A percentile compares a stretch with the other conserved stretches of the same genome.
Conservation (phyloP, 1,140 invertebrate genomes). For the Cotesia glomerata region DNA sequence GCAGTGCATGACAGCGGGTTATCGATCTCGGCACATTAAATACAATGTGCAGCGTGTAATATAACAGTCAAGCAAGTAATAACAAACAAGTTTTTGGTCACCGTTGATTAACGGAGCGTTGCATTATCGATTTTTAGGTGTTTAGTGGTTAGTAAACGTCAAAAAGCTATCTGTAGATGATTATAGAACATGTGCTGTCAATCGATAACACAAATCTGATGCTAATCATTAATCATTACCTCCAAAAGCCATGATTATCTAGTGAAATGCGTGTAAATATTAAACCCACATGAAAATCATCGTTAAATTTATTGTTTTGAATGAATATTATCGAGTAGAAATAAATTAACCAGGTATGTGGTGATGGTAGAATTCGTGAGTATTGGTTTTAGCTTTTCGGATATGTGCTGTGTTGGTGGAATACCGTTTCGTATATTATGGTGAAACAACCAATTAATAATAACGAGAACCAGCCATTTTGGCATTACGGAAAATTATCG, state of each 20-base stretch:
- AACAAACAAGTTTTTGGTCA: conserved; percentile 25
- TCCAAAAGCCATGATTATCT: too few species aligned
- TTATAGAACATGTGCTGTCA: conserved; percentile 6
- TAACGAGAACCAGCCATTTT: conserved; percentile 46
- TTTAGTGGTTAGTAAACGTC: conserved; percentile 18
- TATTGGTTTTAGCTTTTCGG: background rate
- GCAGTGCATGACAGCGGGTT: conserved; percentile 10
- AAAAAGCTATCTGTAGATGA: conserved; percentile 7
- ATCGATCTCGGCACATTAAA: conserved; percentile 22
- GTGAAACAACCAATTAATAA: conserved; percentile 49
- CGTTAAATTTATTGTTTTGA: background rate
- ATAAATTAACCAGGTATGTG: background rate
- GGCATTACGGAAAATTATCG: conserved; percentile 52
- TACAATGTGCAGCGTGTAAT: conserved; percentile 3
- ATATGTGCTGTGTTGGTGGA: too few species aligned
- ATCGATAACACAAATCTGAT: background rate
- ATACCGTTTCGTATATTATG: background rate
- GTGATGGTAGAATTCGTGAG: background rate
- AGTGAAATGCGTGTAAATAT: too few species aligned
- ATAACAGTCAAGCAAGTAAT: background rate
- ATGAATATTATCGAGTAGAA: conserved; percentile 6
- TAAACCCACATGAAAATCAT: background rate
- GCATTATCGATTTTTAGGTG: conserved; percentile 22
- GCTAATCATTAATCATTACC: background rate
- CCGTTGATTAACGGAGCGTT: conserved; percentile 16